phyloP scores from a whole-genome alignment of 35 echinoderm and acorn worm species.

The Apostichopus californicus region DNA sequence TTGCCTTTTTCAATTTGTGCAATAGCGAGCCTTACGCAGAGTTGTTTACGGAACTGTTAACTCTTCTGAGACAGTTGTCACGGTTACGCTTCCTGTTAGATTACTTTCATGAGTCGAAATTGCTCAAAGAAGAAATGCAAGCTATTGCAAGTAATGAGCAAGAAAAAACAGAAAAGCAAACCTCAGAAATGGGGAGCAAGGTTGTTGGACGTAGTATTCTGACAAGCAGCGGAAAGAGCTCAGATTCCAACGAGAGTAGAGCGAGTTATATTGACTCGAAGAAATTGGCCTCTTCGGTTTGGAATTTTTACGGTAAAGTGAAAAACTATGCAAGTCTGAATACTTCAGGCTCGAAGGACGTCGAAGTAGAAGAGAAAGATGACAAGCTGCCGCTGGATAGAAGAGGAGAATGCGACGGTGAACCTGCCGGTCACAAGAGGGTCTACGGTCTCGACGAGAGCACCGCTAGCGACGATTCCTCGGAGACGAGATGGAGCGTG shows the following conservation, averaged over 20 bases:
- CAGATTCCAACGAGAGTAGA: neutral
- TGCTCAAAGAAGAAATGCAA: neutral
- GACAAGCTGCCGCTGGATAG: neutral
- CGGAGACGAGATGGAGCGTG: slow-evolving; percentile 35
- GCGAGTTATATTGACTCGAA: neutral
- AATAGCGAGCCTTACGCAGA: slow-evolving; percentile 65
- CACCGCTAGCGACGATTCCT: neutral
- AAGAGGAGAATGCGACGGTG: slow-evolving; percentile 3
- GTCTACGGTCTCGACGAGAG: neutral
- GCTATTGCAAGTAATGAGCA: neutral
- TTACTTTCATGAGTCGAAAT: slow-evolving; percentile 69
- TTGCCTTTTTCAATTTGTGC: slow-evolving; percentile 84
- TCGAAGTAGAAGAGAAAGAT: neutral
- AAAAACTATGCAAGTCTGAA: slow-evolving; percentile 50
- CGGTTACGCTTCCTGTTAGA: slow-evolving; percentile 78
- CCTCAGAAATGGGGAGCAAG: neutral
- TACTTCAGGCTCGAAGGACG: neutral
- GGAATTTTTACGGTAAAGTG: slow-evolving; percentile 46
- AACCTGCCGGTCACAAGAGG: neutral
- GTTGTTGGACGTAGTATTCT: neutral
- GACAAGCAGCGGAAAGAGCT: neutral
- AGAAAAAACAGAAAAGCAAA: neutral
- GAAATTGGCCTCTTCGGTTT: slow-evolving; percentile 35
- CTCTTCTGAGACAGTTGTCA: slow-evolving; percentile 72
- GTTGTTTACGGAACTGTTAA: slow-evolving; percentile 70